A percentile compares a stretch with the other conserved stretches of the same genome.
phyloP scores from a whole-genome alignment of 1,140 invertebrate species.

The Batillaria attramentaria region DNA sequence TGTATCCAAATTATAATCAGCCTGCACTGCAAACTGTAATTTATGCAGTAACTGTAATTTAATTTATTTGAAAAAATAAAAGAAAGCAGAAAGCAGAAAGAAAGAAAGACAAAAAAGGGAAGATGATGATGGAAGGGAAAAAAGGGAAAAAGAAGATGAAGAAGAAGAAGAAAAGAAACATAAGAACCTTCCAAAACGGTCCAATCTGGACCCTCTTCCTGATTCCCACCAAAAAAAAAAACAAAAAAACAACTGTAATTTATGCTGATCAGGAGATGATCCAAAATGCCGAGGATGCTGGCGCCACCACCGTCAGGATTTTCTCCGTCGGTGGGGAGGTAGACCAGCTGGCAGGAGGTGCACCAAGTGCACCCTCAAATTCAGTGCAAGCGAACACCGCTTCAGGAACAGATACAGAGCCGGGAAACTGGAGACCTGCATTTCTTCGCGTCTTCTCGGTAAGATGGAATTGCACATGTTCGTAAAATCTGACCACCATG shows the following conservation, averaged over 20 bases:
- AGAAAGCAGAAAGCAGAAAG: background rate
- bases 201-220: too few relatives aligned
- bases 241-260: background rate
- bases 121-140: background rate
- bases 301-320: background rate
- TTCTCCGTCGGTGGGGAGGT: too few relatives aligned
- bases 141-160: background rate
- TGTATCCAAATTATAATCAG: too few relatives aligned
- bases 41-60: too few relatives aligned
- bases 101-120: background rate
- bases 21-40: too few relatives aligned
- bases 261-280: slow-evolving; percentile 3
- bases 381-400: background rate
- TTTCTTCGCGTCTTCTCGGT: background rate
- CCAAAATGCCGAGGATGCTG: slow-evolving; percentile 10
- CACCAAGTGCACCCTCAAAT: too few relatives aligned
- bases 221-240: background rate
- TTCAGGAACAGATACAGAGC: background rate
- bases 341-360: too few relatives aligned
- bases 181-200: background rate
- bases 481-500: background rate
- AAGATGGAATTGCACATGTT: background rate
- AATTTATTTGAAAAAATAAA: background rate
- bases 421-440: background rate
- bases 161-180: background rate